Evolutionary conservation across 2,797 vertebrate genomes (phyloP).

Genomic region (Hypotaenidia philippensis): DNA sequence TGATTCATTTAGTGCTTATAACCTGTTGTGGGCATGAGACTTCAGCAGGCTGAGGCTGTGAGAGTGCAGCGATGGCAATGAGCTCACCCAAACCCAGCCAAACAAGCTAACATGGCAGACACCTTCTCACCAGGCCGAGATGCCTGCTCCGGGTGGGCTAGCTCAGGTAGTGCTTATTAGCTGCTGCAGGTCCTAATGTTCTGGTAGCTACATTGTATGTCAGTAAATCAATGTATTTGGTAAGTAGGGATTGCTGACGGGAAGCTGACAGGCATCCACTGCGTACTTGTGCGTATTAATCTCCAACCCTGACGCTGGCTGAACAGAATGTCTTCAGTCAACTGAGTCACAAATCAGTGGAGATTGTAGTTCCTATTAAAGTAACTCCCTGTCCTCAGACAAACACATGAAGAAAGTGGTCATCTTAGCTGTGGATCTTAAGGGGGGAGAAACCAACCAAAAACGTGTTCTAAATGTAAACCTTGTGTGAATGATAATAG

Average conservation of each 20-base stretch:
- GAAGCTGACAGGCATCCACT: neutral
- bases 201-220: neutral
- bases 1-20: neutral
- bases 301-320: neutral
- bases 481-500: neutral
- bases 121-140: rapidly evolving
- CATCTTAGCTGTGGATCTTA: neutral
- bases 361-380: neutral
- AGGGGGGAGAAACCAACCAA: neutral
- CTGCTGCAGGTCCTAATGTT: neutral
- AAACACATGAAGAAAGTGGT: neutral
- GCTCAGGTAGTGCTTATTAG: neutral
- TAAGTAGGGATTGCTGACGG: neutral
- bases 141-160: neutral
- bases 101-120: neutral
- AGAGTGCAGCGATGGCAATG: rapidly evolving
- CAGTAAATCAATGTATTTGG: neutral
- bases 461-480: neutral
- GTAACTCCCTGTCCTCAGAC: neutral
- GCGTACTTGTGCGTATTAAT: neutral
- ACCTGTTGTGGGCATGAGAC: neutral
- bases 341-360: neutral
- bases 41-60: neutral
- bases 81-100: rapidly evolving
- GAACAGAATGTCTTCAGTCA: neutral